Conservation (phyloP, 2,113 vertebrate species). For the Shinisaurus crocodilurus region DNA sequence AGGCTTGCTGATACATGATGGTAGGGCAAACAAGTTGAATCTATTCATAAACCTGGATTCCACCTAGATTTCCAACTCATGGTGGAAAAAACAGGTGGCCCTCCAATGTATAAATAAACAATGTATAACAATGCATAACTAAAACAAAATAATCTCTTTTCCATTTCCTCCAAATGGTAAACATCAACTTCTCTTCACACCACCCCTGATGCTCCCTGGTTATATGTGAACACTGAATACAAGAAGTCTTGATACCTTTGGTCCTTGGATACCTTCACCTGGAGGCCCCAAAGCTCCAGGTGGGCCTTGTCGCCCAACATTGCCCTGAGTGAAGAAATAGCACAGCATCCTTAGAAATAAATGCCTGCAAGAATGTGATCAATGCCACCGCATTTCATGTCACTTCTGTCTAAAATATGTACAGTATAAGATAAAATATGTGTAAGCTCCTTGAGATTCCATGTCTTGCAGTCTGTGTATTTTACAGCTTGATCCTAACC, state of each 20-base stretch:
- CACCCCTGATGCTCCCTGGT: neutral
- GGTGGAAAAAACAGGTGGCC: no score
- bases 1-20: neutral
- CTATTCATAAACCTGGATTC: neutral
- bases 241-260: slow-evolving; percentile 79
- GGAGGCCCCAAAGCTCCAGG: slow-evolving; percentile 82
- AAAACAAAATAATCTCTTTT: slow-evolving; percentile 2
- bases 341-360: slow-evolving; percentile 23
- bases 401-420: slow-evolving; percentile 8
- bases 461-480: neutral
- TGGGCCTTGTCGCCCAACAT: slow-evolving; percentile 80
- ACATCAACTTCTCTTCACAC: neutral
- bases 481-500: neutral
- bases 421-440: neutral
- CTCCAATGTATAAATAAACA: neutral
- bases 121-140: neutral
- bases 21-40: neutral
- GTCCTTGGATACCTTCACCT: slow-evolving; percentile 88
- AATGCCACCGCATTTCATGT: neutral
- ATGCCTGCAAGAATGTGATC: slow-evolving; percentile 12
- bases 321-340: slow-evolving; percentile 75
- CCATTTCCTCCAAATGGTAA: slow-evolving; percentile 2
- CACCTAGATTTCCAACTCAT: neutral
- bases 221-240: slow-evolving; percentile 30
- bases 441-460: neutral